Evolutionary conservation across 2,797 vertebrate species (phyloP).

Genomic region (Choloepus didactylus): DNA sequence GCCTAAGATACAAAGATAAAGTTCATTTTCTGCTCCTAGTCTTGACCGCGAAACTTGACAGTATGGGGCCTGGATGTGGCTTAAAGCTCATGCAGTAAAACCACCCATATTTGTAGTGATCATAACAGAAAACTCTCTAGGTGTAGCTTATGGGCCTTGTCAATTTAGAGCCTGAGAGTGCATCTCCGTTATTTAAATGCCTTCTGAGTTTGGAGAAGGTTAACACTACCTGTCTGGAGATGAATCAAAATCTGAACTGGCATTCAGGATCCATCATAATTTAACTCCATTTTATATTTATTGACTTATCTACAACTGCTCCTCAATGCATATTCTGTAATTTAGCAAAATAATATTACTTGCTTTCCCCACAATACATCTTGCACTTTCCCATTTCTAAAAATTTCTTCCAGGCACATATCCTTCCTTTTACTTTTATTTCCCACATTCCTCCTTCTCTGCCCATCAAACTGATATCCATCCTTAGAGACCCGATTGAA

Average conservation of each 20-base stretch:
- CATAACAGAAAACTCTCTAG: background rate
- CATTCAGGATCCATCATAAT: background rate
- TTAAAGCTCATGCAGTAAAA: background rate
- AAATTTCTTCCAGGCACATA: background rate
- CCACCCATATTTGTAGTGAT: background rate
- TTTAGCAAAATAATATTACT: constrained; percentile 16
- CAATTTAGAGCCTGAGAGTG: background rate
- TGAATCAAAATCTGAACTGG: background rate
- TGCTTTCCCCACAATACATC: background rate
- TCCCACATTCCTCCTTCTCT: background rate
- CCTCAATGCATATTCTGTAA: background rate
- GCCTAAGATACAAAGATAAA: background rate
- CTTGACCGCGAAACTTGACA: background rate
- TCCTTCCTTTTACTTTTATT: background rate
- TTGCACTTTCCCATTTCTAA: background rate
- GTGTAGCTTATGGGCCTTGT: background rate
- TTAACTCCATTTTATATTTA: background rate
- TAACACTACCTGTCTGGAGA: background rate
- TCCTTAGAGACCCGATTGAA: background rate
- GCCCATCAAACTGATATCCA: background rate
- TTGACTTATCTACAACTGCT: background rate
- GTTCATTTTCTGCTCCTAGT: background rate
- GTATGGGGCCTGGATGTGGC: background rate
- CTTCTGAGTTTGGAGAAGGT: background rate
- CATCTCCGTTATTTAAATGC: background rate